Percentiles rank a stretch among this genome's conserved stretches.
phyloP scores from a whole-genome alignment of 2,888 invertebrate genomes.

The Argyresthia albistria region DNA sequence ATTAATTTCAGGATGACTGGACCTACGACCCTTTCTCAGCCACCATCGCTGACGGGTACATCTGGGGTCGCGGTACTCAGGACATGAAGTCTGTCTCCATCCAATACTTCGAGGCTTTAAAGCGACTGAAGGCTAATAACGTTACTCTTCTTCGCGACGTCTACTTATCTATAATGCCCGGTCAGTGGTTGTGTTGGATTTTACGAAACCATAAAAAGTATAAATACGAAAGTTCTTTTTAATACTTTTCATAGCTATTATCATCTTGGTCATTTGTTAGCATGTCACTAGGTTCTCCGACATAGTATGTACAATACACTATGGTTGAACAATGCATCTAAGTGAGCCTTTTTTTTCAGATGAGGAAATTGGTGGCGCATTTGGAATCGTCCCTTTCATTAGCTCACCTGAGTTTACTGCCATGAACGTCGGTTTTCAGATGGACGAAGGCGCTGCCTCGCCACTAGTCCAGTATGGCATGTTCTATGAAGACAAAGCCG shows the following conservation, averaged over 20 bases:
- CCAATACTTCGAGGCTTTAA: conserved; percentile 76
- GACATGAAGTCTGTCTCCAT: conserved; percentile 85
- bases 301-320: no score
- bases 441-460: conserved; percentile 85
- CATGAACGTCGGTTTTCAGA: conserved; percentile 82
- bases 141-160: conserved; percentile 67
- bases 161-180: conserved; percentile 77
- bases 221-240: no score
- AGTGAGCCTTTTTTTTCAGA: no score
- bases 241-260: no score
- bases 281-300: no score
- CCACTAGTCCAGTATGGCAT: conserved; percentile 52
- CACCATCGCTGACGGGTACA: conserved; percentile 81
- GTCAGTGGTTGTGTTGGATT: conserved; percentile 29
- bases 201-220: no score
- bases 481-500: conserved; percentile 79
- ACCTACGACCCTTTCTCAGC: conserved; percentile 87
- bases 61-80: conserved; percentile 86
- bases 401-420: conserved; percentile 75
- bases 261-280: no score
- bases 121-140: conserved; percentile 60
- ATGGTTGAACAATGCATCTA: no score
- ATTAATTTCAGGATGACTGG: conserved; percentile 68
- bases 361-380: conserved; percentile 84
- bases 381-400: conserved; percentile 83